Base-by-base conservation (phyloP, 2,888 invertebrate species). In the Thymelicus acteon region DNA sequence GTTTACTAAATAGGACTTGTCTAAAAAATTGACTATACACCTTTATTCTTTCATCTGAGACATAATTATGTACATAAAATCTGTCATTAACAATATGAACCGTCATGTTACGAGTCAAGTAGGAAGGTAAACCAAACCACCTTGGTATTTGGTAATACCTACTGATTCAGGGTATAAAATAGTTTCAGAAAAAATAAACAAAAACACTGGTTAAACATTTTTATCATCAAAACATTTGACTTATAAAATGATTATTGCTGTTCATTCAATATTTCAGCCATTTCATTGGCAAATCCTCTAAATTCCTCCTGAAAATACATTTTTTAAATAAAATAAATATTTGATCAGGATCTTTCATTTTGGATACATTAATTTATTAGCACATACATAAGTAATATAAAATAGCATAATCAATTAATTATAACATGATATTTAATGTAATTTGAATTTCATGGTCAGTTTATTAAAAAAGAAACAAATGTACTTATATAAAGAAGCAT, bases 241-340 rank as follows among this genome's bases (percentile, higher is more conserved):
- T 49, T 49, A 58, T 63, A n/a, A 15, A 44, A 24, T 73, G 68
- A 57, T 75, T 72, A 73, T 70, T 65, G 67, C 52, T 73, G 72
- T 67, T 77, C 74, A 72, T 77, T 77, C 70, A 75, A 72, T 72
- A 75, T 65, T 31, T 67, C 37, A 63, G 72, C 78, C 37, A 83
- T 77, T 75, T 85, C 83, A 73, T 84, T 82, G 48, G 83, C 80
- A 72, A 82, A 82, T 40, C 80, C 79, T 69, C 74, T 74, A 69
- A 85, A 79, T 52, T 78, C 78, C 54, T 74, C 81, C 89, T 89
- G 83, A 67, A 82, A 85, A 60, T 72, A 24, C 15, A 70, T 60
- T 57, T 58, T 47, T 7, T 61, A 24, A 24, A 58, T 69, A 57
- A 40, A 54, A 62, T 15, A 62, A 24, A 13, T 37, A 48, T 7